Evolutionary conservation across 1,140 invertebrate genomes (phyloP).

Genomic region (Leptopilina boulardi): DNA sequence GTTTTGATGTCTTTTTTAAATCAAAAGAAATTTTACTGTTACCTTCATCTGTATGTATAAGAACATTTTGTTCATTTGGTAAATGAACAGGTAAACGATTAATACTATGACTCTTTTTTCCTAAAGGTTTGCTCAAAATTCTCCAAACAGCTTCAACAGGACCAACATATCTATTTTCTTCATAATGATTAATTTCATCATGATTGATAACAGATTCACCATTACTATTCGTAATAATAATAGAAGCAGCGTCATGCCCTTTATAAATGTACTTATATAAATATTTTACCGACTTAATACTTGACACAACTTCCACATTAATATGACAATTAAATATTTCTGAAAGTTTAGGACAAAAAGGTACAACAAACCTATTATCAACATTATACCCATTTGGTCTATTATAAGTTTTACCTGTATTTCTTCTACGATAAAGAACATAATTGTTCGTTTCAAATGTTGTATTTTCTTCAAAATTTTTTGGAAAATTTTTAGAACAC

Average conservation of each 20-base stretch:
- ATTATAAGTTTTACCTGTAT: too few relatives aligned
- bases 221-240: slow-evolving; percentile 12
- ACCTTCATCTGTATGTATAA: neutral
- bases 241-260: slow-evolving; percentile 46
- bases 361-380: neutral
- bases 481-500: neutral
- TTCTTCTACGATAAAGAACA: too few relatives aligned
- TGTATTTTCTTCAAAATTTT: neutral
- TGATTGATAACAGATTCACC: slow-evolving; percentile 34
- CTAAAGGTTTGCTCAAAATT: slow-evolving; percentile 18
- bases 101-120: slow-evolving; percentile 8
- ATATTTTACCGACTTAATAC: slow-evolving; percentile 43
- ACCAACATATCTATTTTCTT: slow-evolving; percentile 37
- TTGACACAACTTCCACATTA: slow-evolving; percentile 44
- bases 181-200: slow-evolving; percentile 36
- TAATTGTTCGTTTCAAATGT: too few relatives aligned
- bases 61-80: neutral
- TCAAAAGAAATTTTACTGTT: neutral
- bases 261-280: slow-evolving; percentile 47
- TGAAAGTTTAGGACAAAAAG: slow-evolving; percentile 35
- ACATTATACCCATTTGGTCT: neutral
- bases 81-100: slow-evolving; percentile 1
- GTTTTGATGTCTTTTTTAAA: neutral
- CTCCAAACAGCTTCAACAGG: slow-evolving; percentile 21
- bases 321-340: slow-evolving; percentile 41